Base-by-base conservation (phyloP, 2,888 invertebrate genomes). In the Heteropelma amictum region DNA sequence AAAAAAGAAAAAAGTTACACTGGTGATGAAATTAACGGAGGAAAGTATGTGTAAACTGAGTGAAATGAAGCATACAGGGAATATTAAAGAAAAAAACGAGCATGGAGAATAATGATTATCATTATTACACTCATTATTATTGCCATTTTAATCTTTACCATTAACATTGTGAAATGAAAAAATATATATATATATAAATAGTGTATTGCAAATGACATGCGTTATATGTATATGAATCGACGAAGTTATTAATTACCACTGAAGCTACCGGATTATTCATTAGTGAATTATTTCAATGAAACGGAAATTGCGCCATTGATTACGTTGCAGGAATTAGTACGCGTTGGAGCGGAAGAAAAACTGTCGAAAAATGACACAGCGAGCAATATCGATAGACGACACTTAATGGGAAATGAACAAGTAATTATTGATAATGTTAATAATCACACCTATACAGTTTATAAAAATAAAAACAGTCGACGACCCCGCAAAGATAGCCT, bases 321-420 rank as follows among this genome's bases (percentile, higher is more conserved):
- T 65, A 33, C 60, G 45, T 65, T 74, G 30, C 61, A 70, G 65
- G 64, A 71, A 73, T 64, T 65, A 70, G 12, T 17, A 30, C 28
- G 61, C 63, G 26, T 30, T 51, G 51, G 69, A 14, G 8, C 23
- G 30, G 5, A 61, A 64, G 26, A 63, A 65, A 60, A 63, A 64
- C 65, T 21, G 21, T 53, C 47, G 38, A 60, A 49, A 28, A 58
- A 53, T 53, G 54, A 63, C 45, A 23, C 6, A 53, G 12, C n/a
- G 21, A 38, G 51, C 61, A 73, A 72, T 70, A 77, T 72, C 65
- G 54, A 49, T 51, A 58, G 78, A 76, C 79, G 30, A 78, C 49
- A 63, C 72, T 73, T 77, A 79, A 79, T 77, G 61, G 67, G 76
- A 63, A 77, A 76, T 77, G 77, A 78, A 71, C 71, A 77, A 77